phyloP scores from a whole-genome alignment of 2,888 invertebrate genomes.

The Trichogramma dendrolimi region DNA sequence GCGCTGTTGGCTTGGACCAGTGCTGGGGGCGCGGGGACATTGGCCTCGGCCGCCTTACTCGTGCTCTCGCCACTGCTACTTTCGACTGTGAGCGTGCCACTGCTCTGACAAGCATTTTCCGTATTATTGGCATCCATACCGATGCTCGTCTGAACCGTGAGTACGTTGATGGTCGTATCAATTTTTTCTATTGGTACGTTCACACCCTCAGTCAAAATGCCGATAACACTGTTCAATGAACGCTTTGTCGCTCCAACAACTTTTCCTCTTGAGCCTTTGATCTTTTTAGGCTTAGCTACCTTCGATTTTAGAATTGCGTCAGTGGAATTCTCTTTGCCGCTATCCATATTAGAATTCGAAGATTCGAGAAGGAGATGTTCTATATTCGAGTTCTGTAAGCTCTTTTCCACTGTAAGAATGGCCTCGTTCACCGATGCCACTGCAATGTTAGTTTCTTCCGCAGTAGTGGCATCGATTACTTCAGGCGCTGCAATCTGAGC shows the following conservation, averaged over 20 bases:
- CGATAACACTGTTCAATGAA: constrained; percentile 47
- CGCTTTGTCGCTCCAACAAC: constrained; percentile 27
- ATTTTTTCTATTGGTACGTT: constrained; percentile 46
- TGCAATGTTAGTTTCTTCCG: constrained; percentile 5
- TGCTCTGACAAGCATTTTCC: constrained; percentile 31
- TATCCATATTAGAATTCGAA: constrained; percentile 46
- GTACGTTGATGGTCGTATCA: constrained; percentile 41
- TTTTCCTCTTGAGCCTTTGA: constrained; percentile 38
- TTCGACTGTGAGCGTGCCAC: constrained; percentile 19
- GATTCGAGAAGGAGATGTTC: constrained; percentile 45
- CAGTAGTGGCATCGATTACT: constrained; percentile 3
- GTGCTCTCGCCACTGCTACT: not conserved
- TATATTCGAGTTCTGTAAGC: constrained; percentile 35
- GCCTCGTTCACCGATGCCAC: not conserved
- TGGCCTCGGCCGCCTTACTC: not conserved
- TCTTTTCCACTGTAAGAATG: constrained; percentile 9
- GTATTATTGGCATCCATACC: constrained; percentile 34
- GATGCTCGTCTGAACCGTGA: constrained; percentile 43
- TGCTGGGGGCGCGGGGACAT: not conserved
- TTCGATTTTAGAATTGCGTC: constrained; percentile 42
- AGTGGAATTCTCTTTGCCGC: constrained; percentile 49
- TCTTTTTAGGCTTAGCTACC: constrained; percentile 43
- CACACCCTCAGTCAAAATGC: constrained; percentile 48
- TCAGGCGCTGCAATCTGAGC: constrained; percentile 9
- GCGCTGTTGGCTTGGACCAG: not conserved